Percentiles rank a stretch among this genome's conserved stretches.
These are phyloP conservation scores for Dromaius novaehollandiae DNA, from an alignment of 2,113 vertebrate genomes.

Conservation along the genomic window DNA sequence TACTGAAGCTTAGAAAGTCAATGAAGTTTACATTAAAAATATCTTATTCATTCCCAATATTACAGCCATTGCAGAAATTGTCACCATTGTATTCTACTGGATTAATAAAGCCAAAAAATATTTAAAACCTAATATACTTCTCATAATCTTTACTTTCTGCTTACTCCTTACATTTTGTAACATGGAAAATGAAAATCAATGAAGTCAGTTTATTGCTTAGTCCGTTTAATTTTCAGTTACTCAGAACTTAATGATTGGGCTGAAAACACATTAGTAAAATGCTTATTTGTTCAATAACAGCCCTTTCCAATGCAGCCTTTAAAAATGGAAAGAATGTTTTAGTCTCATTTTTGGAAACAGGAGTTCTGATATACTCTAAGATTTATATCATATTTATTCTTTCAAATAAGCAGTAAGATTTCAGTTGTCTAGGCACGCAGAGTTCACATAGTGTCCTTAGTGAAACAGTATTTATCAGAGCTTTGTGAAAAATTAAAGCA, in stretches of 20 bases:
- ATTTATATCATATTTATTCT: not conserved
- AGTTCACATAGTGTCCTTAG: not conserved
- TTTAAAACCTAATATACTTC: not conserved
- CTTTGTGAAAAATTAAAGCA: not conserved
- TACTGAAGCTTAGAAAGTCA: not conserved
- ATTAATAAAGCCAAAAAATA: not conserved
- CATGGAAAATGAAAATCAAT: not conserved
- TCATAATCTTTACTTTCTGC: not conserved
- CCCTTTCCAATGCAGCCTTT: not conserved
- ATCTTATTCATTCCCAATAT: not conserved
- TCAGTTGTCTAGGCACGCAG: not conserved
- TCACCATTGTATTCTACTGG: not conserved
- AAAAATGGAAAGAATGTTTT: not conserved
- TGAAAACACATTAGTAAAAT: not conserved
- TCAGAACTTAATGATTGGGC: not conserved
- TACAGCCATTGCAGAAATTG: not conserved
- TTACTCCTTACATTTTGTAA: not conserved
- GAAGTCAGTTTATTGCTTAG: not conserved
- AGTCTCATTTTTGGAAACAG: not conserved
- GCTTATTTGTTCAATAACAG: not conserved
- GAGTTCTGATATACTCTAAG: not conserved
- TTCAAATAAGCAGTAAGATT: not conserved
- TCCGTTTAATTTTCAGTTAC: slow-evolving; percentile 28
- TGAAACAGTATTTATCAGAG: not conserved
- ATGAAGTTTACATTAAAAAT: not conserved